These are phyloP conservation scores for Aphrocallistes beatrix DNA, from an alignment of 37 sponge, comb jelly and placozoan species.

Conservation along the genomic window DNA sequence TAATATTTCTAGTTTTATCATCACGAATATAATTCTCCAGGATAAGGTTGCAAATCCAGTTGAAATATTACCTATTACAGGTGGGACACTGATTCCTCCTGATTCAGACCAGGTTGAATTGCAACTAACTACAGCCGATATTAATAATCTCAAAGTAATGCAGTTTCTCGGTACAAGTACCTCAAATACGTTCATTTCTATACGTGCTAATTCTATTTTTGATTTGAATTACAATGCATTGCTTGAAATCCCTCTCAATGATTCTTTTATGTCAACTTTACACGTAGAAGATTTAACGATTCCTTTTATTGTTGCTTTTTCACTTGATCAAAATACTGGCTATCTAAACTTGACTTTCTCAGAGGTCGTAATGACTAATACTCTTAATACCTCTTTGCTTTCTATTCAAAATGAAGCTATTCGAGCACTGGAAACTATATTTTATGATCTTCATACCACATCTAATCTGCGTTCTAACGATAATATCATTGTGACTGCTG, in stretches of 20 bases:
- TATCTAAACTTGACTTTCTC: conserved; percentile 59
- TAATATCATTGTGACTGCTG: background rate
- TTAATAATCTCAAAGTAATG: background rate
- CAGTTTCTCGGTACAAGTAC: background rate
- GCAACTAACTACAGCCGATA: background rate
- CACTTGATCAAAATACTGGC: conserved; percentile 61
- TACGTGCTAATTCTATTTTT: conserved; percentile 8
- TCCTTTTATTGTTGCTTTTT: conserved; percentile 28
- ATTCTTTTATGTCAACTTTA: background rate
- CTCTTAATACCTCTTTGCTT: conserved; percentile 16
- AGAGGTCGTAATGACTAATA: conserved; percentile 34
- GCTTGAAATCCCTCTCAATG: background rate
- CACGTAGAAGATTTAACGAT: background rate
- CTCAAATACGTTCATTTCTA: background rate
- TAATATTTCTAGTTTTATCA: background rate
- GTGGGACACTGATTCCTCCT: conserved; percentile 24
- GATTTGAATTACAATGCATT: conserved; percentile 62
- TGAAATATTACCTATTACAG: conserved; percentile 29
- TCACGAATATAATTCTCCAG: conserved; percentile 1
- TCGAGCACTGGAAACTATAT: background rate
- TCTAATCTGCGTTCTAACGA: background rate
- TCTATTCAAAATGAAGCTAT: background rate
- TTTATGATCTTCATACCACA: background rate
- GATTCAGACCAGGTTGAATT: background rate
- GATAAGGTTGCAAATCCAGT: background rate